Conservation (phyloP, 2,797 vertebrate species). For the Agapornis canus region DNA sequence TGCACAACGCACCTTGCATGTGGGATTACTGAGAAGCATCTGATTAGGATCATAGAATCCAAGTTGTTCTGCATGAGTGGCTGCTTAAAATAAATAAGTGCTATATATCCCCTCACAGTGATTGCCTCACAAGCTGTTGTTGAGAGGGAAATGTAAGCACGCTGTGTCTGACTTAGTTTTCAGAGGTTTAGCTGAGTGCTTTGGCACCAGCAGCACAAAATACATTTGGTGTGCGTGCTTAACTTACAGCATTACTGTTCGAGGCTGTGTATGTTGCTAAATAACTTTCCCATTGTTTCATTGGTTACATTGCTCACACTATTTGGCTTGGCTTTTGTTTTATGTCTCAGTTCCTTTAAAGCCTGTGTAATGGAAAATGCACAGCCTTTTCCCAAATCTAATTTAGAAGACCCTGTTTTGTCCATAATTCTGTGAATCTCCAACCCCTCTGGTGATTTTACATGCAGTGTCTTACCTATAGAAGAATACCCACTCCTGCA, state of each 20-base stretch:
- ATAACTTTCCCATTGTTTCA: constrained; percentile 61
- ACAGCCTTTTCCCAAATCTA: not conserved
- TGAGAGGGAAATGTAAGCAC: constrained; percentile 15
- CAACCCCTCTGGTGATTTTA: not conserved
- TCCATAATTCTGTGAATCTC: not conserved
- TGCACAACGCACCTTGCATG: constrained; percentile 1
- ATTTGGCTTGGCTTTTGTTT: constrained; percentile 47
- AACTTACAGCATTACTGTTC: not conserved
- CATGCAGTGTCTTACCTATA: not conserved
- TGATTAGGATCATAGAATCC: constrained; percentile 31
- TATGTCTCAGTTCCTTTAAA: constrained; percentile 14
- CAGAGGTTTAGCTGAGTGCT: constrained; percentile 4
- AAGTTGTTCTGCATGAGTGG: not conserved
- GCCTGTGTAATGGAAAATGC: not conserved
- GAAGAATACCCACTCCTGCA: not conserved
- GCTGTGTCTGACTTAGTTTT: not conserved
- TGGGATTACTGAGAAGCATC: not conserved
- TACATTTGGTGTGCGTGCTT: constrained; percentile 43
- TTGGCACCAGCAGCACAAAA: constrained; percentile 28
- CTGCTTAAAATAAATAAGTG: constrained; percentile 32
- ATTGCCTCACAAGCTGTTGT: constrained; percentile 35
- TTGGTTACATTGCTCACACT: constrained; percentile 12
- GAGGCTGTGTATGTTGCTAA: constrained; percentile 40
- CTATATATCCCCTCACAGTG: not conserved
- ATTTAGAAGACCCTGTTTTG: not conserved